Evolutionary conservation across 2,888 invertebrate genomes (phyloP), one percentile per base, ranked within the genome.

Genomic region (Ametastegia equiseti): DNA sequence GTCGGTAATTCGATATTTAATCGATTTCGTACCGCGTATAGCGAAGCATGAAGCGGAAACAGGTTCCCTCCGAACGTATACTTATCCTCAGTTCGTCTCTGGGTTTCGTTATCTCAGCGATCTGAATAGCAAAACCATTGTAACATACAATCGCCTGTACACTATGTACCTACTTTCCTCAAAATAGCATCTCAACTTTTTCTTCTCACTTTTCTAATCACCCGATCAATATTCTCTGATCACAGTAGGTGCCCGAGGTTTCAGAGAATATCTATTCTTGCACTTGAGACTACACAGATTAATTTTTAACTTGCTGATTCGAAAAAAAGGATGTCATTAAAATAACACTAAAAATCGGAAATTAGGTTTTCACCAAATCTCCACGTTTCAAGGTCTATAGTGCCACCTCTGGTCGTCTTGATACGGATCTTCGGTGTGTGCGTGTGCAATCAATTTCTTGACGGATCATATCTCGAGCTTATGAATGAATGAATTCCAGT

Each of bases 1-100:
- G 30, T 47, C 30, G 27, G 45, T 71, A 71, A 42, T 71, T 71
- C 45, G 47, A 71, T 71, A 71, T 71, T 71, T 71, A 71, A 71
- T 71, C 71, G 42, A 45, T 71, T 71, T 71, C 13, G 42, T 71
- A 71, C 67, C 27, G 27, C 47, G 71, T 71, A 45, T 47, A 27
- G 27, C 65, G 36, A 47, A 27, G 23, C 71, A 42, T 71, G 71
- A 71, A 71, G 47, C 47, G 47, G 36, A 47, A 71, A 71, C 71
- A 71, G 71, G 71, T 71, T 45, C 42, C 27, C 15, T 71, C 30
- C 42, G 27, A 47, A 47, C 71, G 71, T 71, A 47, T 71, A 71
- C 47, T 71, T 71, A 71, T 23, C n/a, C 30, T 30, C 13, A 15
- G 60, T 67, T 67, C 65, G 39, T 67, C 65, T 67, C 19, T 39